Evolutionary conservation across 2,797 vertebrate genomes (phyloP).

Genomic region (Enteromius unitaeniatus): DNA sequence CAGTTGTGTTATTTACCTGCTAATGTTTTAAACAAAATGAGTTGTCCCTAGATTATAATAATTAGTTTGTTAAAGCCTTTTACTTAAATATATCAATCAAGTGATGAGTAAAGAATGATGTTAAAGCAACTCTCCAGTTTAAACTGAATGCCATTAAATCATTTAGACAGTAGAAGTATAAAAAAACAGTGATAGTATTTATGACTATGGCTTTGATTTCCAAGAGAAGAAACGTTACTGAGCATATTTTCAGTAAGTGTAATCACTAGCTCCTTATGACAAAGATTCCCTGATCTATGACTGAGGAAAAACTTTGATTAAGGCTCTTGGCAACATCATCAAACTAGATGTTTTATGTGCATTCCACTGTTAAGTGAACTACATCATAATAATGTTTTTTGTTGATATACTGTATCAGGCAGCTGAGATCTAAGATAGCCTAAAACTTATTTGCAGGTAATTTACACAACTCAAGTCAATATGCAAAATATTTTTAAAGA

Average conservation of each 20-base stretch:
- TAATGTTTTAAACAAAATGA: neutral
- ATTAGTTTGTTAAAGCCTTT: neutral
- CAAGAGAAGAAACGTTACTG: constrained; percentile 1
- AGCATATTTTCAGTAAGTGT: neutral
- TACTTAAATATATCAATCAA: neutral
- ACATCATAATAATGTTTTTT: neutral
- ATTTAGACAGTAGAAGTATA: neutral
- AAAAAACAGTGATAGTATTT: neutral
- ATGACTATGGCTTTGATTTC: neutral
- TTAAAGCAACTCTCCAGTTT: neutral
- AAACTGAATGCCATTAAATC: neutral
- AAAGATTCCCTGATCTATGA: neutral
- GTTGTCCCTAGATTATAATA: neutral
- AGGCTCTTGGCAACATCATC: neutral
- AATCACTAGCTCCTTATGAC: neutral
- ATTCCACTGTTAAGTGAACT: neutral
- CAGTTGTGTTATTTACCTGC: neutral
- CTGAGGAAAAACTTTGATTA: neutral
- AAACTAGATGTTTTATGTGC: neutral
- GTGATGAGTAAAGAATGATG: neutral
- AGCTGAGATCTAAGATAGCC: neutral
- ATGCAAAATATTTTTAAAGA: neutral
- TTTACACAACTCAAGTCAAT: neutral
- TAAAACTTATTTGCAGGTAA: neutral
- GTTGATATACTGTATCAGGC: neutral